phyloP scores from a whole-genome alignment of 2,113 vertebrate genomes.

The Lepus timidus region DNA sequence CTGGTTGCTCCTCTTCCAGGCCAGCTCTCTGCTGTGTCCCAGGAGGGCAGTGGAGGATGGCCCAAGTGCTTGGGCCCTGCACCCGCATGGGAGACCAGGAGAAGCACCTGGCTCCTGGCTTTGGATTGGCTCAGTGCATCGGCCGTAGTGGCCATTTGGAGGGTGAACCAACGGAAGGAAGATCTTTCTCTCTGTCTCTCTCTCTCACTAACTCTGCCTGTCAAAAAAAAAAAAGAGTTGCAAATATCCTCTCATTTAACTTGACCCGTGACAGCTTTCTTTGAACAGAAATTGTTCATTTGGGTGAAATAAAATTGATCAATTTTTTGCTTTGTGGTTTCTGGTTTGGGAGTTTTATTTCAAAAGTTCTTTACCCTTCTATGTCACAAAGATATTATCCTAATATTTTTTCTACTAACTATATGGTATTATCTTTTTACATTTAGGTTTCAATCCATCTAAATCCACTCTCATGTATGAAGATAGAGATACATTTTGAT shows the following conservation, averaged over 20 bases:
- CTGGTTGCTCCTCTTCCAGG: too few relatives aligned
- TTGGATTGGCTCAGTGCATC: too few relatives aligned
- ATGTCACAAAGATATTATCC: slow-evolving; percentile 7
- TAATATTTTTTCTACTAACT: slow-evolving; percentile 2
- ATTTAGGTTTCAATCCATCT: slow-evolving; percentile 45
- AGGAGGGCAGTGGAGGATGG: too few relatives aligned
- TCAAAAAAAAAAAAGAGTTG: background rate
- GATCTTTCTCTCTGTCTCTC: too few relatives aligned
- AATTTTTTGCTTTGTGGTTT: slow-evolving; percentile 43
- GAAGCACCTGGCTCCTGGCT: too few relatives aligned
- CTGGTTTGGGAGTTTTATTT: background rate
- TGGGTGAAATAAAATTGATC: slow-evolving; percentile 10
- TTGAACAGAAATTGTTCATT: slow-evolving; percentile 25
- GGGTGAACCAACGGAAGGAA: too few relatives aligned
- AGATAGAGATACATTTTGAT: slow-evolving; percentile 40
- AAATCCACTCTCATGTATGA: slow-evolving; percentile 27
- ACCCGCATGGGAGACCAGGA: too few relatives aligned
- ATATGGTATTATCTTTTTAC: slow-evolving; percentile 36
- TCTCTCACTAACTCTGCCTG: too few relatives aligned
- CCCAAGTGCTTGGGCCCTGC: too few relatives aligned
- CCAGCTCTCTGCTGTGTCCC: too few relatives aligned
- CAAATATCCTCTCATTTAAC: slow-evolving; percentile 16
- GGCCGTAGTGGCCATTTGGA: too few relatives aligned
- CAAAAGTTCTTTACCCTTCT: slow-evolving; percentile 19
- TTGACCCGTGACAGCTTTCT: background rate